Base-by-base conservation (phyloP, 53 echinoderm and acorn worm genomes). In the Astropecten irregularis region DNA sequence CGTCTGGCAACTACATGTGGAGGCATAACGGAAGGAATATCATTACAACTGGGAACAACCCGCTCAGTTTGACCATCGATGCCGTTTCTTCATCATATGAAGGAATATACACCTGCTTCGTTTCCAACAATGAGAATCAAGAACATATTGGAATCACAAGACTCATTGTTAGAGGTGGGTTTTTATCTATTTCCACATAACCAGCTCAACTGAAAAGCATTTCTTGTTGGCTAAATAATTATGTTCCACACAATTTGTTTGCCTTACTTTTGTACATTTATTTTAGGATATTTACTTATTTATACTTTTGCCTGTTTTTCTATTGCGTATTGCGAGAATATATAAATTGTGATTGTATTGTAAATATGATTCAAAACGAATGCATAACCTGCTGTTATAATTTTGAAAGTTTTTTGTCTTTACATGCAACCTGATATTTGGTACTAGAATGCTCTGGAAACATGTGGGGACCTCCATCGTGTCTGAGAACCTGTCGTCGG, bases 101-200 rank as follows among this genome's bases (percentile, higher is more conserved):
- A 73, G 73, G 73, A 54, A 25, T 73, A 4, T 73, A 73, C 26
- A 73, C 32, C 73, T 73, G 73, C 73, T 73, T 73, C 40, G 26
- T 35, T 9, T 30, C 15, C 0, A 29, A 15, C 38, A 48, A 53
- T 19, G 73, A 73, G 29, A 4, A 73, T 55, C 34, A 33, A 73
- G 49, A 73, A 55, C 73, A 19, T 46, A 53, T 49, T 28, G 73
- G 73, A n/a, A 73, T 73, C 29, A 76, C 36, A 36, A 76, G 76
- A 26, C 76, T 76, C 40, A 76, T 76, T 27, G 76, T 76, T 1
- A 22, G 76, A 76, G 76, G 76, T 76, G 16, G 14, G 67, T n/a
- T n/a, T n/a, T n/a, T n/a, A n/a, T n/a, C n/a, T n/a, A n/a, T n/a
- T n/a, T n/a, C n/a, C n/a, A n/a, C n/a, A n/a, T n/a, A n/a, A n/a